Evolutionary conservation across 64 coral and sea anemone species (phyloP).

Genomic region (Montipora efflorescens): DNA sequence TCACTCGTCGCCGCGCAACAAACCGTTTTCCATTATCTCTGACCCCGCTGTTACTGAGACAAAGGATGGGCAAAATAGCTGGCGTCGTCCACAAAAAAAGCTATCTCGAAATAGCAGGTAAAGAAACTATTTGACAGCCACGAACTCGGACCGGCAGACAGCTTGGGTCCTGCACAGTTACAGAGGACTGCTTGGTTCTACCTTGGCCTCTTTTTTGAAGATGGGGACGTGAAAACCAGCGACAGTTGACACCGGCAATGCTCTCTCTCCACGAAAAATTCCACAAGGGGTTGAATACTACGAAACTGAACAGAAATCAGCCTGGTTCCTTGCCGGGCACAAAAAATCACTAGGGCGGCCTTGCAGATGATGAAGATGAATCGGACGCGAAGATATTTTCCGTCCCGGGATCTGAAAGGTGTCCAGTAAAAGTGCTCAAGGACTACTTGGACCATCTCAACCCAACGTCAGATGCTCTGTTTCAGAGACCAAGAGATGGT

Average conservation of each 20-base stretch:
- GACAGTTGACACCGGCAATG: slow-evolving; percentile 15
- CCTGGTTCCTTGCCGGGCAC: slow-evolving; percentile 10
- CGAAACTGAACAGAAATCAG: slow-evolving; percentile 28
- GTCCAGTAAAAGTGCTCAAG: slow-evolving; percentile 36
- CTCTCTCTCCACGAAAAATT: slow-evolving; percentile 28
- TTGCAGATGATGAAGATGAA: not conserved
- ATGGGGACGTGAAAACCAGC: slow-evolving; percentile 40
- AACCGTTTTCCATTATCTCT: slow-evolving; percentile 15
- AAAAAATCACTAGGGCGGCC: not conserved
- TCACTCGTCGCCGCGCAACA: slow-evolving; percentile 38
- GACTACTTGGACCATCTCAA: slow-evolving; percentile 27
- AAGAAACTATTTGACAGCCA: slow-evolving; percentile 38
- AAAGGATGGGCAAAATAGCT: slow-evolving; percentile 49
- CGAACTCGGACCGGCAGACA: slow-evolving; percentile 51
- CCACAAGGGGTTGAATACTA: slow-evolving; percentile 22
- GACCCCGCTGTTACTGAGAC: slow-evolving; percentile 30
- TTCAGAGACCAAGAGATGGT: slow-evolving; percentile 30
- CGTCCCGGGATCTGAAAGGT: not conserved
- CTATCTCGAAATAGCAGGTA: slow-evolving; percentile 20
- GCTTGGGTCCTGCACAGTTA: slow-evolving; percentile 22
- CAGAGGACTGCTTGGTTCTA: slow-evolving; percentile 44
- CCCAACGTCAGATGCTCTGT: slow-evolving; percentile 44
- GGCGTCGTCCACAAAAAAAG: slow-evolving; percentile 30
- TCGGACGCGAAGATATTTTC: not conserved
- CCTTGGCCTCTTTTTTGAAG: slow-evolving; percentile 5